A percentile compares a stretch with the other conserved stretches of the same genome.
Conservation (phyloP, 2,113 vertebrate genomes). For the Butorides virescens region DNA sequence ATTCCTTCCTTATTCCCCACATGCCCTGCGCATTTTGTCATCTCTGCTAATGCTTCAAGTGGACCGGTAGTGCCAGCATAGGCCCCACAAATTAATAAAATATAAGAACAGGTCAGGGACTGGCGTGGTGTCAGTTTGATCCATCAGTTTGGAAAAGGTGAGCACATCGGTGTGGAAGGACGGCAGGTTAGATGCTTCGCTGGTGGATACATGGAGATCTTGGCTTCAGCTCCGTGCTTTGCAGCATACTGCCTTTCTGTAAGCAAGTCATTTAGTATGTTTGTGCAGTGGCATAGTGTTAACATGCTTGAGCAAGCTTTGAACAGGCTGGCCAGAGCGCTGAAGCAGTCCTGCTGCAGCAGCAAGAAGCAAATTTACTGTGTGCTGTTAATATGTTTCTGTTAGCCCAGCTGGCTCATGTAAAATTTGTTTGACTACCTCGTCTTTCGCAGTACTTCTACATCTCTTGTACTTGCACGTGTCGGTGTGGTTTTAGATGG, state of each 20-base stretch:
- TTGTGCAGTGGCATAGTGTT: background rate
- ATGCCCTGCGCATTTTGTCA: background rate
- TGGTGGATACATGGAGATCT: background rate
- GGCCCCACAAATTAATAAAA: background rate
- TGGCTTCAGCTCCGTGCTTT: background rate
- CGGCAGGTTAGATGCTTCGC: background rate
- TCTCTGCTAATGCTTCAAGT: background rate
- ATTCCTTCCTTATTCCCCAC: background rate
- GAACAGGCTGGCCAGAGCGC: background rate
- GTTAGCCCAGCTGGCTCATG: background rate
- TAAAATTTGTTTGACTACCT: background rate
- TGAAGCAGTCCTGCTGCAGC: background rate
- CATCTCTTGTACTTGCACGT: background rate
- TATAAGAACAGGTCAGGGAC: background rate
- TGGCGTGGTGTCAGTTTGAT: background rate
- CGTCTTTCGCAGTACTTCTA: accelerated
- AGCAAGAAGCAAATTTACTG: background rate
- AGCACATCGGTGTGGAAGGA: background rate
- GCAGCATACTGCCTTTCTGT: background rate
- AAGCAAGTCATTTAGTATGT: background rate
- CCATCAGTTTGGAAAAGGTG: background rate
- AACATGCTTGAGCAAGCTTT: background rate
- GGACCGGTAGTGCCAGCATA: background rate
- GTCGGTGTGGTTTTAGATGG: background rate
- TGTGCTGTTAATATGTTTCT: background rate